phyloP scores from a whole-genome alignment of 2,113 vertebrate species.

The Grammomys dolichurus region DNA sequence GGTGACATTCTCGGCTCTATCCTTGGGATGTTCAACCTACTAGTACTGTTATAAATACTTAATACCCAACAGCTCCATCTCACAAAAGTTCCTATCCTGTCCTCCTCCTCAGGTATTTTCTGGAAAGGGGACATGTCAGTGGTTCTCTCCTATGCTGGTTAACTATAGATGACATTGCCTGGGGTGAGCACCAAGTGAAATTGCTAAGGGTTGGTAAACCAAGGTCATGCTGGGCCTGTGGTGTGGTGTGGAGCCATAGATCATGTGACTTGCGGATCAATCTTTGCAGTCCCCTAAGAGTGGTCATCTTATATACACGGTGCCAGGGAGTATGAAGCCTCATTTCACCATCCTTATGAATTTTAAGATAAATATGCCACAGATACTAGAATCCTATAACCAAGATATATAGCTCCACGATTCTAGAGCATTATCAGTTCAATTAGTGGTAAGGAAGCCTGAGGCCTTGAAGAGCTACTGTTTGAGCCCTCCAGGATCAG shows the following conservation, averaged over 20 bases:
- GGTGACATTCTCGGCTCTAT: rapidly evolving
- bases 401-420: background rate
- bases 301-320: too few species aligned
- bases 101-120: background rate
- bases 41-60: background rate
- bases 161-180: background rate
- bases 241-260: background rate
- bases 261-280: background rate
- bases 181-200: background rate
- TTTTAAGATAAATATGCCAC: background rate
- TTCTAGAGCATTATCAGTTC: background rate
- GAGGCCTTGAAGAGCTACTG: background rate
- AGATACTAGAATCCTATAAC: background rate
- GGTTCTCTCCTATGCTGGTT: background rate
- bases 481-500: background rate
- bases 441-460: background rate
- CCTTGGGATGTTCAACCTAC: background rate
- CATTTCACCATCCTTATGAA: background rate
- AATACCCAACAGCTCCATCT: background rate
- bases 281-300: background rate
- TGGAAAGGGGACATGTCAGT: background rate
- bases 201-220: background rate
- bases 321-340: background rate
- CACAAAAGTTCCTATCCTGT: background rate
- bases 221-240: background rate